Conservation (phyloP, 2,113 vertebrate species). For the Cyprichromis sp. region DNA sequence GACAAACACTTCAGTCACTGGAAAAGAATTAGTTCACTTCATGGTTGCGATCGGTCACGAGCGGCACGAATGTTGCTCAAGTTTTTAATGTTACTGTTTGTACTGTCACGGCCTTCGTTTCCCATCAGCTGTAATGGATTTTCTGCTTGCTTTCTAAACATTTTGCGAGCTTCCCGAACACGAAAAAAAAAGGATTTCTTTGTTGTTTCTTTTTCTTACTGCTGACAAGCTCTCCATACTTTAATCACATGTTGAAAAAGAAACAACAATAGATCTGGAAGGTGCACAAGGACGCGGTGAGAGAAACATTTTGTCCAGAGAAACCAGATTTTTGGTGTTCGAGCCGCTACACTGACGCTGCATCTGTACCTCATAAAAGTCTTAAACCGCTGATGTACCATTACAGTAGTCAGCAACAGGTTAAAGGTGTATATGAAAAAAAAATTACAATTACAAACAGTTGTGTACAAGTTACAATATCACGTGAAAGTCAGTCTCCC, state of each 20-base stretch:
- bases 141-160: neutral
- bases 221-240: neutral
- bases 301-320: neutral
- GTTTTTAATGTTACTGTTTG: neutral
- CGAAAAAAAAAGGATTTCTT: neutral
- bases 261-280: neutral
- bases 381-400: neutral
- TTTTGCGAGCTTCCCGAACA: neutral
- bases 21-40: neutral
- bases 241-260: neutral
- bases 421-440: neutral
- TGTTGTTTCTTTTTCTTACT: neutral
- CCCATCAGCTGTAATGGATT: neutral
- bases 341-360: neutral
- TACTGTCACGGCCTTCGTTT: neutral
- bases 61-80: neutral
- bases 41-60: neutral
- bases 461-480: neutral
- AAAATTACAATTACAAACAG: neutral
- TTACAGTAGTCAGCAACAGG: neutral
- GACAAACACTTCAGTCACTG: neutral
- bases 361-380: neutral
- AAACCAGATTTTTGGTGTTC: neutral
- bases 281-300: neutral
- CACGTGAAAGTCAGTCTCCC: neutral